Percentiles rank a stretch among this genome's conserved stretches.
Conservation (phyloP, 2,797 vertebrate genomes). For the Crax fasciolata region DNA sequence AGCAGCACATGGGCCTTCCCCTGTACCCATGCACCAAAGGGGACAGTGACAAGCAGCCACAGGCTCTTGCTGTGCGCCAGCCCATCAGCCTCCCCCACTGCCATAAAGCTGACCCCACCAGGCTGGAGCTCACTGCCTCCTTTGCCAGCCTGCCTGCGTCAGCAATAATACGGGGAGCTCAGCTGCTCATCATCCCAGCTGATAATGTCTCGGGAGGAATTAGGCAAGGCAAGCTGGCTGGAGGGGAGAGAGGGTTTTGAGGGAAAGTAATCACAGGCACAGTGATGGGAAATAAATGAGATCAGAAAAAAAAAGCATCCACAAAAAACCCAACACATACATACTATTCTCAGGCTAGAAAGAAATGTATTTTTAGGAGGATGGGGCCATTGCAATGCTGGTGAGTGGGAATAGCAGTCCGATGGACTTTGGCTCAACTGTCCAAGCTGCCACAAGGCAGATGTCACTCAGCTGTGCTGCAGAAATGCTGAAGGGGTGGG, state of each 20-base stretch:
- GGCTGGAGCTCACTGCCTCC: background rate
- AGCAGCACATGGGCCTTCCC: background rate
- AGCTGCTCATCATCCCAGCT: constrained; percentile 26
- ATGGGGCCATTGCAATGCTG: background rate
- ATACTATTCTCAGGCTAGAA: background rate
- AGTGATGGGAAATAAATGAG: constrained; percentile 42
- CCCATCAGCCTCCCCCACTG: background rate
- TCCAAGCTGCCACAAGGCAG: background rate
- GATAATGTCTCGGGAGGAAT: constrained; percentile 54
- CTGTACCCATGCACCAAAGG: background rate
- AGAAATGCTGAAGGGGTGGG: background rate
- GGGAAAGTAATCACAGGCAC: constrained; percentile 39
- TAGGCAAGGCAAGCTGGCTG: constrained; percentile 34
- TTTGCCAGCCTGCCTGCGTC: background rate
- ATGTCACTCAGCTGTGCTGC: background rate
- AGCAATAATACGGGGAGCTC: constrained; percentile 49
- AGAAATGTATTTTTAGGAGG: constrained; percentile 18
- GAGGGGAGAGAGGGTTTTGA: constrained; percentile 15
- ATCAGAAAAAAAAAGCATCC: background rate
- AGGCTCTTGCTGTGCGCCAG: background rate
- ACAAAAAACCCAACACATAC: background rate
- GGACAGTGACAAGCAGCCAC: background rate
- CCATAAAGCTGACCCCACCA: background rate
- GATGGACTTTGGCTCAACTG: background rate
- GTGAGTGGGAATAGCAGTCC: background rate